These are phyloP conservation scores for Tympanuchus pallidicinctus DNA, from an alignment of 2,113 vertebrate species.

Conservation along the genomic window DNA sequence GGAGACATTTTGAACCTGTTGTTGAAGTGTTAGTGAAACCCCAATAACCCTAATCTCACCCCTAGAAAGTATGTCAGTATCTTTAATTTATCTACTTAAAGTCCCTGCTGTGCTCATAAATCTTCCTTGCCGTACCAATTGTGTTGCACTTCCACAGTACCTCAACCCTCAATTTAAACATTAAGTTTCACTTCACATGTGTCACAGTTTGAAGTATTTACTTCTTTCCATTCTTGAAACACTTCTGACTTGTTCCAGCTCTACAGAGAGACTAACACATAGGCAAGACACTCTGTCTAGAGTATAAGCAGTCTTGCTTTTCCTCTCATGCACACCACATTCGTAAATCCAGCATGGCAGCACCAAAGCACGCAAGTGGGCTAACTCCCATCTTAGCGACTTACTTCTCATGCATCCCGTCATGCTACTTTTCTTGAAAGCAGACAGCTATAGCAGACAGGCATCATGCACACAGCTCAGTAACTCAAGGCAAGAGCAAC, in stretches of 20 bases:
- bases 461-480: constrained; percentile 33
- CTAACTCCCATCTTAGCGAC: constrained; percentile 52
- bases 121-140: constrained; percentile 57
- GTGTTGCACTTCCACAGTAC: neutral
- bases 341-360: constrained; percentile 3
- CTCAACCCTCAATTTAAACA: neutral
- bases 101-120: constrained; percentile 22
- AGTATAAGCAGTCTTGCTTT: neutral
- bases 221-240: neutral
- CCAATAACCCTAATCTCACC: constrained; percentile 50
- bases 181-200: neutral
- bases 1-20: constrained; percentile 67
- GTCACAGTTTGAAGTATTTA: neutral
- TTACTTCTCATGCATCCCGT: neutral
- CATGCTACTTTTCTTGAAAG: constrained; percentile 13
- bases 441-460: neutral
- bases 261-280: neutral
- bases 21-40: constrained; percentile 65
- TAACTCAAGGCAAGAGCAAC: neutral
- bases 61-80: constrained; percentile 10
- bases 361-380: constrained; percentile 34
- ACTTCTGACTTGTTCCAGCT: neutral
- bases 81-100: constrained; percentile 57
- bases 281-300: neutral
- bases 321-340: neutral